A percentile compares a stretch with the other conserved stretches of the same genome.
These are phyloP conservation scores for Microplitis mediator DNA, from an alignment of 1,140 invertebrate genomes.

Conservation along the genomic window DNA sequence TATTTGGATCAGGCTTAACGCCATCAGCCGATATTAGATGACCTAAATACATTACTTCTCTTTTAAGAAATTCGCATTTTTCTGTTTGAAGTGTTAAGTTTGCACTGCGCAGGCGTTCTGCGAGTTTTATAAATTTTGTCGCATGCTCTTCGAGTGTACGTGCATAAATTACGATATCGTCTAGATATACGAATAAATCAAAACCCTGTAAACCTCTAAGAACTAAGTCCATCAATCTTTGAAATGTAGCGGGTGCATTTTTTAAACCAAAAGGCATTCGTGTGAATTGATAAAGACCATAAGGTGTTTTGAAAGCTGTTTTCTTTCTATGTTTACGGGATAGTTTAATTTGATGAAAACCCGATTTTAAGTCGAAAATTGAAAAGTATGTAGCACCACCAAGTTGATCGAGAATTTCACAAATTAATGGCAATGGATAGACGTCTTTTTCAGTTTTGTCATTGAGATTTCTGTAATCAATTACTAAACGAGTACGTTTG, in stretches of 20 bases:
- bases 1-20: no score
- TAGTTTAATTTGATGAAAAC: slow-evolving; percentile 60
- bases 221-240: slow-evolving; percentile 19
- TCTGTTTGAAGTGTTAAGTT: no score
- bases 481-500: slow-evolving; percentile 18
- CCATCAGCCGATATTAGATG: no score
- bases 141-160: neutral
- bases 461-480: neutral
- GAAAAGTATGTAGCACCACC: slow-evolving; percentile 48
- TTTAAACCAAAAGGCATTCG: slow-evolving; percentile 45
- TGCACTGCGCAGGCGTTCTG: no score
- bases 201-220: no score
- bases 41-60: no score
- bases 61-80: no score
- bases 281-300: slow-evolving; percentile 52
- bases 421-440: slow-evolving; percentile 60
- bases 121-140: no score
- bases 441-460: slow-evolving; percentile 46
- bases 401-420: slow-evolving; percentile 53
- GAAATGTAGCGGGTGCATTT: slow-evolving; percentile 27
- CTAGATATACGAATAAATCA: no score
- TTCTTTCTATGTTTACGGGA: slow-evolving; percentile 48
- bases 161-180: no score
- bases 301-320: slow-evolving; percentile 52
- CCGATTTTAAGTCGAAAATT: slow-evolving; percentile 27